phyloP scores from a whole-genome alignment of 2,888 invertebrate genomes.

The Dryobota labecula region DNA sequence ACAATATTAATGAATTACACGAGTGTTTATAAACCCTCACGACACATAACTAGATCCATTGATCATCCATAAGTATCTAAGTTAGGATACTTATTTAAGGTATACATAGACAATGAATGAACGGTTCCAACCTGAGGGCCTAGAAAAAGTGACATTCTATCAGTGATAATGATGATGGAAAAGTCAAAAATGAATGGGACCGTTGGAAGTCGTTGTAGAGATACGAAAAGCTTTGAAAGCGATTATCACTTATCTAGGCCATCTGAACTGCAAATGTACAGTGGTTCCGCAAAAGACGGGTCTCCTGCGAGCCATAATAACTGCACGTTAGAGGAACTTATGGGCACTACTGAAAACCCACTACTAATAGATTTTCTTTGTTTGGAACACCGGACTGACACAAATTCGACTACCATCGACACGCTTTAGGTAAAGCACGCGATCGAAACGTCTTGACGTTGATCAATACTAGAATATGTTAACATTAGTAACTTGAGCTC shows the following conservation, averaged over 20 bases:
- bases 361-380: neutral
- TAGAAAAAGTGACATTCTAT: neutral
- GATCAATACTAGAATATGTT: neutral
- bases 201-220: neutral
- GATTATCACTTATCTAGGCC: too few relatives aligned
- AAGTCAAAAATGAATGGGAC: neutral
- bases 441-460: neutral
- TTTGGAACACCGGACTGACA: neutral
- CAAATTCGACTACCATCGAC: neutral
- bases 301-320: too few relatives aligned
- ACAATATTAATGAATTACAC: neutral
- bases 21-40: neutral
- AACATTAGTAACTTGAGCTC: slow-evolving; percentile 10
- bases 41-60: neutral
- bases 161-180: neutral
- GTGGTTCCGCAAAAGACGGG: too few relatives aligned
- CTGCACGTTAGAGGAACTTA: neutral
- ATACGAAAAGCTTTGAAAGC: neutral
- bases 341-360: neutral
- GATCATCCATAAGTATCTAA: neutral
- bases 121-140: too few relatives aligned
- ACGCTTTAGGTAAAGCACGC: neutral
- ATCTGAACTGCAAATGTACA: too few relatives aligned
- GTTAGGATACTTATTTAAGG: neutral
- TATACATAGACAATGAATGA: neutral